Percentiles rank a stretch among this genome's conserved stretches.
phyloP scores from a whole-genome alignment of 2,888 invertebrate genomes.

The Lepidonotus clava region DNA sequence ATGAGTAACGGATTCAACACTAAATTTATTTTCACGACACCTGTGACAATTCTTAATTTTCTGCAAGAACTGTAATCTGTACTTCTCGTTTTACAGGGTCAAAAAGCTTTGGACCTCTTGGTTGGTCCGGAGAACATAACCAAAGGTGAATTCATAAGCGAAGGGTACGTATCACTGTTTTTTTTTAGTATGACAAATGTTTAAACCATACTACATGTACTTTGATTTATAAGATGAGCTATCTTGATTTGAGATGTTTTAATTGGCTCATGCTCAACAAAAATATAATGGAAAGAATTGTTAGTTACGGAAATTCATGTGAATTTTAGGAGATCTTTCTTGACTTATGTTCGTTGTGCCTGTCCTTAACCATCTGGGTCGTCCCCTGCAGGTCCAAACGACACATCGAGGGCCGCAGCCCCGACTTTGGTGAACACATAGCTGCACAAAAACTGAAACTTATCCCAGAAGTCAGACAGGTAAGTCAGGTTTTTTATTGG shows the following conservation, averaged over 20 bases:
- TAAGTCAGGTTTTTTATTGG: no score
- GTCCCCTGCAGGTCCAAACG: neutral
- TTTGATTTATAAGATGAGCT: no score
- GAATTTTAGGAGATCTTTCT: neutral
- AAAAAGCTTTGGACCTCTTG: slow-evolving; percentile 66
- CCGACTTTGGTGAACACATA: slow-evolving; percentile 65
- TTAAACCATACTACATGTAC: no score
- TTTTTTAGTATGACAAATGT: no score
- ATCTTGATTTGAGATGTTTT: no score
- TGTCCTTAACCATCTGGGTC: neutral
- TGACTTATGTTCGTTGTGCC: neutral
- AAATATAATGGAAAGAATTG: no score
- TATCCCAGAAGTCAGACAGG: slow-evolving; percentile 66
- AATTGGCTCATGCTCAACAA: no score
- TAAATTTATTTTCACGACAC: no score
- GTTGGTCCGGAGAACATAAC: slow-evolving; percentile 76
- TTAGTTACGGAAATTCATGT: no score
- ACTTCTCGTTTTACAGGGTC: slow-evolving; percentile 64
- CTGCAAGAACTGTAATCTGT: no score
- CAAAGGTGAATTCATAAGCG: slow-evolving; percentile 81
- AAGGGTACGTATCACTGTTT: slow-evolving; percentile 75
- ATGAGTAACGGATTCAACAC: no score
- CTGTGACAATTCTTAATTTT: no score
- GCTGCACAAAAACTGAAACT: slow-evolving; percentile 71
- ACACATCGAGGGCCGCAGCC: slow-evolving; percentile 49